These are phyloP conservation scores for Apodemus agrarius DNA, from an alignment of 2,797 vertebrate species.

Conservation along the genomic window DNA sequence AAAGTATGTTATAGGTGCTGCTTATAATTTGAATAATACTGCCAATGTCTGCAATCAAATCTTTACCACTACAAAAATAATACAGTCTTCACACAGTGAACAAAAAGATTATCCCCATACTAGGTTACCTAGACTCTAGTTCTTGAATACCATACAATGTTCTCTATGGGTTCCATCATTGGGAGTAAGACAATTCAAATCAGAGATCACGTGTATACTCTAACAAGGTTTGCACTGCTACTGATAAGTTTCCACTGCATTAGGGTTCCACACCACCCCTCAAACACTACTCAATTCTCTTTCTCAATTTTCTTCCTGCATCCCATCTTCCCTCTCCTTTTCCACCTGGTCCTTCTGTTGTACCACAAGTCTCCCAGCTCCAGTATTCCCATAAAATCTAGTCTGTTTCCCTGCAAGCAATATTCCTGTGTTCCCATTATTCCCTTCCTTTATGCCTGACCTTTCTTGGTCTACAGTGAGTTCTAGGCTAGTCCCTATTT, in stretches of 20 bases:
- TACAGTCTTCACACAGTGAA: too few relatives aligned
- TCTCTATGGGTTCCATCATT: not conserved
- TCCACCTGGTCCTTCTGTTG: not conserved
- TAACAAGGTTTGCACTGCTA: not conserved
- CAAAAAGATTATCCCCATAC: too few relatives aligned
- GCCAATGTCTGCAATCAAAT: too few relatives aligned
- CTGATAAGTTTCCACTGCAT: not conserved
- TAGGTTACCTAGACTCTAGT: not conserved
- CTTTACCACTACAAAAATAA: too few relatives aligned
- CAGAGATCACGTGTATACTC: not conserved
- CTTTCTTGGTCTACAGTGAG: too few relatives aligned
- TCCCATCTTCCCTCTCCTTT: not conserved
- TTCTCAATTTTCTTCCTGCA: not conserved
- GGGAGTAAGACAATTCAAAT: not conserved
- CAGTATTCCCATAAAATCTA: not conserved
- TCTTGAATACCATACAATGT: not conserved
- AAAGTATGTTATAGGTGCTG: too few relatives aligned
- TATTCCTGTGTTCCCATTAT: not conserved
- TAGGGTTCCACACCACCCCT: not conserved
- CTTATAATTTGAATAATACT: too few relatives aligned
- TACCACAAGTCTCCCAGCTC: not conserved
- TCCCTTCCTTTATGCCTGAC: too few relatives aligned
- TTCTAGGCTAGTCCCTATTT: not conserved
- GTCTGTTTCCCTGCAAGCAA: not conserved
- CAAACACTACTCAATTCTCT: not conserved